These are phyloP conservation scores for Aelia acuminata DNA, from an alignment of 2,888 invertebrate genomes.

Conservation along the genomic window DNA sequence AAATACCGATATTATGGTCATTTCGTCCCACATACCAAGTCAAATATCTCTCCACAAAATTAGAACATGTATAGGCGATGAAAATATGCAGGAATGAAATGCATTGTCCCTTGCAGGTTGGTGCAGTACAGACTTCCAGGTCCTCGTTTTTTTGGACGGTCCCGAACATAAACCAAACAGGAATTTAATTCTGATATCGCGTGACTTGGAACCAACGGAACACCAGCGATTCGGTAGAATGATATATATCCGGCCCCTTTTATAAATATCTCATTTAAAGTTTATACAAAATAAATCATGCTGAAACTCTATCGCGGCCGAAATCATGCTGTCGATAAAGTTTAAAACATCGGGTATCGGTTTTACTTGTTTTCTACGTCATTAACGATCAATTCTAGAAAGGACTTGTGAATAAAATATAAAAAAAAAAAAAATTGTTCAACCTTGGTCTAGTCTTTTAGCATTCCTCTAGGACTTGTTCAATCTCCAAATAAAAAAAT, in stretches of 20 bases:
- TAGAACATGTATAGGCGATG: too few relatives aligned
- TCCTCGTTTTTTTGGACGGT: too few relatives aligned
- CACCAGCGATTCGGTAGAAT: not conserved
- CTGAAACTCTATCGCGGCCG: not conserved
- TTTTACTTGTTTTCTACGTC: not conserved
- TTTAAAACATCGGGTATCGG: not conserved
- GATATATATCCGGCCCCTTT: not conserved
- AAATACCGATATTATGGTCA: too few relatives aligned
- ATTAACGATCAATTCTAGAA: not conserved
- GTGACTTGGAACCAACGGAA: not conserved
- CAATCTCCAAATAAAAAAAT: not conserved
- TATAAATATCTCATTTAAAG: not conserved
- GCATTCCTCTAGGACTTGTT: not conserved
- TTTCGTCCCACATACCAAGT: too few relatives aligned
- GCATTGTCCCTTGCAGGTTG: too few relatives aligned
- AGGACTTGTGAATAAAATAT: not conserved
- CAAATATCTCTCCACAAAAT: too few relatives aligned
- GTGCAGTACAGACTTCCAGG: too few relatives aligned
- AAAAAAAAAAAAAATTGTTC: slow-evolving; percentile 3
- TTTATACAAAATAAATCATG: not conserved
- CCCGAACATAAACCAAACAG: not conserved
- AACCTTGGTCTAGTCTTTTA: not conserved
- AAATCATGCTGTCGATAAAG: not conserved
- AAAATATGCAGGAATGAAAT: too few relatives aligned
- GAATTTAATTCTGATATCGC: slow-evolving; percentile 1